Evolutionary conservation across 2,888 invertebrate species (phyloP).

Genomic region (Lepidocyrtoides sp.): DNA sequence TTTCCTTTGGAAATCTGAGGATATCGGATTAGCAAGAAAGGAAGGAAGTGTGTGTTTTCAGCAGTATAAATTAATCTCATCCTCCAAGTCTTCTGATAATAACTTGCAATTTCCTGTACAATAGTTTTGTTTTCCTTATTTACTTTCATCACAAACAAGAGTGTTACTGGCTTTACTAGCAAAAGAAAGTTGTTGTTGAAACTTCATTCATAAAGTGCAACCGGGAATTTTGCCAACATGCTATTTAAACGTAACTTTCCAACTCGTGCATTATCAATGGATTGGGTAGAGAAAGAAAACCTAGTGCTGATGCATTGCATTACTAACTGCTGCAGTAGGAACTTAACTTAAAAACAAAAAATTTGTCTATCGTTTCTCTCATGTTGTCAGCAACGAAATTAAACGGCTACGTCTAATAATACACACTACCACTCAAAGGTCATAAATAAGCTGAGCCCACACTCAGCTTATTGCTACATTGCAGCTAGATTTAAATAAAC

Average conservation of each 20-base stretch:
- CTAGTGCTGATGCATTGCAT: background rate
- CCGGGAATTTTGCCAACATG: constrained; percentile 57
- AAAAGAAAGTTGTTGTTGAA: constrained; percentile 37
- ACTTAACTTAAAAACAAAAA: too few species aligned
- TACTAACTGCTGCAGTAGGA: background rate
- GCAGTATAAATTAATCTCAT: constrained; percentile 4
- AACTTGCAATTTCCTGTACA: background rate
- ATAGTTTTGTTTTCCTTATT: background rate
- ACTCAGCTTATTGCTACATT: background rate
- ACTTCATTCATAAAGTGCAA: constrained; percentile 62
- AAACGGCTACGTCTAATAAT: too few species aligned
- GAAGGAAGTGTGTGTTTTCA: background rate
- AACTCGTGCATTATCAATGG: background rate
- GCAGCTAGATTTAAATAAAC: too few species aligned
- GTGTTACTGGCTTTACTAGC: background rate
- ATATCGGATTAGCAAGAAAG: background rate
- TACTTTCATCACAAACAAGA: background rate
- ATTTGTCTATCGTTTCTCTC: too few species aligned
- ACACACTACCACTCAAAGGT: background rate
- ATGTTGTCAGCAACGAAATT: too few species aligned
- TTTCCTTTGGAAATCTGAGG: too few species aligned
- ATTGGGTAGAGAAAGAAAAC: background rate
- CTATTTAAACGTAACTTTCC: background rate
- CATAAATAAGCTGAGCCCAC: background rate
- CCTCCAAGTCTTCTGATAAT: background rate